Percentiles rank a stretch among this genome's conserved stretches.
These are phyloP conservation scores for Oplegnathus fasciatus DNA, from an alignment of 2,113 vertebrate genomes.

Conservation along the genomic window DNA sequence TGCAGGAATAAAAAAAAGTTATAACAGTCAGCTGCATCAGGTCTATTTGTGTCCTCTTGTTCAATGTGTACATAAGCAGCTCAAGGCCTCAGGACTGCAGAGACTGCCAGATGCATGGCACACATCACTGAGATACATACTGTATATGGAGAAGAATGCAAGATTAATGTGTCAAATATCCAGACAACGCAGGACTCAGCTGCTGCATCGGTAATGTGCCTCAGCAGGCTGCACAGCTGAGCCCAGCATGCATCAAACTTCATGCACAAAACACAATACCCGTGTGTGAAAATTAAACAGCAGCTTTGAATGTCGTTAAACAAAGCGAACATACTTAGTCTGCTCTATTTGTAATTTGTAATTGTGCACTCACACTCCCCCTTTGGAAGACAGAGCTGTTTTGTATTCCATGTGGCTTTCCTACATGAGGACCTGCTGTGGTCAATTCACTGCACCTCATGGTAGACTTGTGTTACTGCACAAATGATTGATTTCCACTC, in stretches of 20 bases:
- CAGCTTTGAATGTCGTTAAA: conserved; percentile 3
- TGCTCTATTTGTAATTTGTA: conserved; percentile 32
- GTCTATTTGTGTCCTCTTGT: conserved; percentile 34
- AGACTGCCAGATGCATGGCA: conserved; percentile 16
- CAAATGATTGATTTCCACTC: not conserved
- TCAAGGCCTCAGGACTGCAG: conserved; percentile 14
- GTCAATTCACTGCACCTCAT: conserved; percentile 62
- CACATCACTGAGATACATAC: conserved; percentile 37
- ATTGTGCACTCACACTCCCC: conserved; percentile 9
- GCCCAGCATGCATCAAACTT: conserved; percentile 21
- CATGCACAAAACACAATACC: conserved; percentile 9
- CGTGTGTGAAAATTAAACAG: conserved; percentile 10
- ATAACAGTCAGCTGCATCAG: conserved; percentile 5
- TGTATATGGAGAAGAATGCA: conserved; percentile 54
- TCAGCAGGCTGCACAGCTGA: conserved; percentile 41
- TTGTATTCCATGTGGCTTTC: conserved; percentile 14
- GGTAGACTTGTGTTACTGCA: conserved; percentile 53
- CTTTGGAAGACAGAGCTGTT: conserved; percentile 20
- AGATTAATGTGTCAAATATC: conserved; percentile 60
- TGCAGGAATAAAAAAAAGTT: not conserved
- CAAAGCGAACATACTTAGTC: conserved; percentile 17
- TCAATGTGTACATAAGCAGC: conserved; percentile 51
- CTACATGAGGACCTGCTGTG: conserved; percentile 22
- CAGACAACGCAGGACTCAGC: conserved; percentile 37
- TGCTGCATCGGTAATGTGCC: conserved; percentile 28